Base-by-base conservation (phyloP, 2,888 invertebrate species). In the Ophioninae sp. region DNA sequence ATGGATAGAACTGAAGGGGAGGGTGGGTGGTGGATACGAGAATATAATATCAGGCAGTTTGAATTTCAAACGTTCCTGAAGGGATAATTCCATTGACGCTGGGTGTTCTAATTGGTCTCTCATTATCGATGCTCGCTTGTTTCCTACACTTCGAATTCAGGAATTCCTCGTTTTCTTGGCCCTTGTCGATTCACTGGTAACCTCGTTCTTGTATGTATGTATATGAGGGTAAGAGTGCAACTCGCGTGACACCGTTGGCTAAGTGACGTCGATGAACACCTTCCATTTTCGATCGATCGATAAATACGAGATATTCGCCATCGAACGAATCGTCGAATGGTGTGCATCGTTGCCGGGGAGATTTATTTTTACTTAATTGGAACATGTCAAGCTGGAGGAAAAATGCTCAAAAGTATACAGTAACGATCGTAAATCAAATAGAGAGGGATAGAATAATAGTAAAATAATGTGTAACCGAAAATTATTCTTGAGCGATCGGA, bases 71-170 rank as follows among this genome's bases (percentile, higher is more conserved):
- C 88, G 89, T 89, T 90, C 88, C 88, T 86, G 67, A 78, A 89
- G 89, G 86, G 90, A 90, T 92, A 91, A 92, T 92, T 91, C 88
- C 91, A 91, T 92, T 91, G 91, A 89, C 91, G 65, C 67, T 89
- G 91, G 92, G 91, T 90, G 91, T 91, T 91, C 91, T 92, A 92
- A 92, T 92, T 92, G 92, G 91, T 87, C 92, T 91, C 92, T 92
- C 92, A 92, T 92, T 92, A 92, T 90, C 91, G 92, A 91, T 92
- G 91, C 91, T 92, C 92, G 90, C 91, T 91, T 91, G 90, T 91
- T 90, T 89, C 89, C 86, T 84, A 71, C 81, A 73, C 81, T 85
- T 87, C 85, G 87, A 82, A 86, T 84, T 80, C 79, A 77, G 64
- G 78, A 82, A 87, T 84, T 82, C 83, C 69, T 68, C 74, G 37